Evolutionary conservation across 2,797 vertebrate genomes (phyloP).

Genomic region (Salmo trutta): DNA sequence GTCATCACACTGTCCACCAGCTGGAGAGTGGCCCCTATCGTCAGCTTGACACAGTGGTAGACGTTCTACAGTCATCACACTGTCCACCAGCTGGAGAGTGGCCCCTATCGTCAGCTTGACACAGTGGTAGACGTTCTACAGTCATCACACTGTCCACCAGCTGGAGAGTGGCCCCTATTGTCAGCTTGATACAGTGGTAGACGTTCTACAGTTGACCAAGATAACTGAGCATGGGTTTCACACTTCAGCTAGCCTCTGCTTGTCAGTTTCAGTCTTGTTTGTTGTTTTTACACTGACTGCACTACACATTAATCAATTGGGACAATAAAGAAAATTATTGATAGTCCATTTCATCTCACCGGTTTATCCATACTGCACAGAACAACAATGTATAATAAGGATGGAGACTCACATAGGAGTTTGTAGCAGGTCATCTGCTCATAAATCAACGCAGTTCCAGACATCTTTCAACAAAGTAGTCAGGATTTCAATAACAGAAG

Average conservation of each 20-base stretch:
- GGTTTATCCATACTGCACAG: constrained; percentile 83
- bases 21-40: too few relatives aligned
- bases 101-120: too few relatives aligned
- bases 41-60: too few relatives aligned
- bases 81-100: too few relatives aligned
- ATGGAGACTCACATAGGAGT: constrained; percentile 85
- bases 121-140: too few relatives aligned
- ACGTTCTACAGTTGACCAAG: constrained; percentile 22
- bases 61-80: too few relatives aligned
- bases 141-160: too few relatives aligned
- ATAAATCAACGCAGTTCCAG: constrained; percentile 83
- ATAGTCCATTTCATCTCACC: constrained; percentile 59
- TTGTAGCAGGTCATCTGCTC: constrained; percentile 89
- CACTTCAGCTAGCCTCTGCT: not conserved
- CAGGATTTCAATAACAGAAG: not conserved
- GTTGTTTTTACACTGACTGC: not conserved
- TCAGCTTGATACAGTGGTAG: too few relatives aligned
- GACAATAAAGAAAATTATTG: not conserved
- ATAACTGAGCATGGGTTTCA: not conserved
- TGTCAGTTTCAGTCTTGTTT: not conserved
- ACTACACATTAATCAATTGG: not conserved
- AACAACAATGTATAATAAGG: not conserved
- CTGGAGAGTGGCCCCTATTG: too few relatives aligned
- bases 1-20: too few relatives aligned
- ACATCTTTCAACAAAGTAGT: constrained; percentile 48